phyloP scores from a whole-genome alignment of 2,113 vertebrate genomes.

The Hippoglossus stenolepis region DNA sequence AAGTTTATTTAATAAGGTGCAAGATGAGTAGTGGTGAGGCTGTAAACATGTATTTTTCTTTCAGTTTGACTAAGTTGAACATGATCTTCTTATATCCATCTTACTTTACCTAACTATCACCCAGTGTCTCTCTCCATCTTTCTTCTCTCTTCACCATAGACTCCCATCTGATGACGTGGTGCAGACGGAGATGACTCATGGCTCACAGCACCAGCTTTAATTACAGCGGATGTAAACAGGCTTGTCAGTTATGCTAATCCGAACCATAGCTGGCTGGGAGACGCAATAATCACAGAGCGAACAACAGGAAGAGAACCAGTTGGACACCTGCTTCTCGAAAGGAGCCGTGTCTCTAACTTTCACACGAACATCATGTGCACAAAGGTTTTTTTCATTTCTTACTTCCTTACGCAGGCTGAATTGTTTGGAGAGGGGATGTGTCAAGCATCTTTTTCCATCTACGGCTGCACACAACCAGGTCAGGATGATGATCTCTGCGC shows the following conservation, averaged over 20 bases:
- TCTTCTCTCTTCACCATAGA: constrained; percentile 12
- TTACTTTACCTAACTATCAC: neutral
- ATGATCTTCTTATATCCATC: neutral
- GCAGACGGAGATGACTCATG: constrained; percentile 77
- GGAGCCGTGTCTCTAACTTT: constrained; percentile 32
- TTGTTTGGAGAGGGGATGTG: constrained; percentile 31
- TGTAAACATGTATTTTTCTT: too few species aligned
- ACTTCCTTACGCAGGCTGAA: constrained; percentile 25
- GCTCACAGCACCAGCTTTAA: constrained; percentile 63
- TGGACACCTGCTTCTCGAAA: constrained; percentile 72
- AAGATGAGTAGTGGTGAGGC: too few species aligned
- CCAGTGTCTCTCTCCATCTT: neutral
- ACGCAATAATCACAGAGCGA: constrained; percentile 73
- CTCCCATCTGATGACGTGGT: constrained; percentile 51
- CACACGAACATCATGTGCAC: constrained; percentile 33
- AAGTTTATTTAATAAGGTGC: too few species aligned
- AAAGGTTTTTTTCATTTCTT: neutral
- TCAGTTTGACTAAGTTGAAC: too few species aligned
- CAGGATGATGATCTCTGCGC: constrained; percentile 20
- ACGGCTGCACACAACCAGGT: constrained; percentile 9
- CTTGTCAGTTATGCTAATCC: constrained; percentile 73
- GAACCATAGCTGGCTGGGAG: constrained; percentile 49
- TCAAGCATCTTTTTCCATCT: constrained; percentile 33
- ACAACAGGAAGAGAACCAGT: constrained; percentile 63
- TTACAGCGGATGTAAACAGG: constrained; percentile 76